Conservation (phyloP, 2,888 invertebrate genomes). For the Sussaba pulchella region DNA sequence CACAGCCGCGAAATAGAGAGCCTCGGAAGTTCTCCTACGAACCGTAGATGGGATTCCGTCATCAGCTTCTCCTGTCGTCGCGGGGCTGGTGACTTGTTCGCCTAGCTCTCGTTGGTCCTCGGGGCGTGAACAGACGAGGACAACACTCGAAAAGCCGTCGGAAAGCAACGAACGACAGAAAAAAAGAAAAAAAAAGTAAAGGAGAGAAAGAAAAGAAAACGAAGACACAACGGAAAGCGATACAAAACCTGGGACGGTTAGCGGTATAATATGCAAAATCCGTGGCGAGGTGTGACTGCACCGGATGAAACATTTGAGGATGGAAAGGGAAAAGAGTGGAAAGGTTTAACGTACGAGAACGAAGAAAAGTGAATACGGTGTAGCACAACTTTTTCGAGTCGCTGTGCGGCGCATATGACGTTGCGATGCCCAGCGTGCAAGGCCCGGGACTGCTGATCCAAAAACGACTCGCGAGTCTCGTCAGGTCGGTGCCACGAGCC, state of each 20-base stretch:
- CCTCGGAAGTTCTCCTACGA: too few relatives aligned
- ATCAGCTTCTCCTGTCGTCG: neutral
- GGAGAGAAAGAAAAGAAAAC: neutral
- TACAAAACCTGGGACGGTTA: neutral
- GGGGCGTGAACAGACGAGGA: constrained; percentile 3
- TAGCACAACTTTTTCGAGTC: neutral
- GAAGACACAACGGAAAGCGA: neutral
- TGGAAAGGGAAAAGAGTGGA: too few relatives aligned
- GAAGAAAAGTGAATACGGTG: neutral
- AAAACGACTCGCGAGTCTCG: constrained; percentile 24
- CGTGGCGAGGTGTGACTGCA: neutral
- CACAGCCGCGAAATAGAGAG: constrained; percentile 9
- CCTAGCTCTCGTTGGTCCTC: too few relatives aligned
- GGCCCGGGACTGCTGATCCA: neutral
- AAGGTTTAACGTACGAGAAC: too few relatives aligned
- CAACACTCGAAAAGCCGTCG: neutral
- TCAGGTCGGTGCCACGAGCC: neutral
- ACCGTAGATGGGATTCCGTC: too few relatives aligned
- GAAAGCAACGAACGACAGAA: neutral
- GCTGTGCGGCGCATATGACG: too few relatives aligned
- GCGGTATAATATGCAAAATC: neutral
- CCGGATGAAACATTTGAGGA: too few relatives aligned
- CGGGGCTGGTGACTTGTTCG: constrained; percentile 1
- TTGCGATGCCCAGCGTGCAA: too few relatives aligned
- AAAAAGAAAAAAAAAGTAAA: neutral